Base-by-base conservation (phyloP, 2,888 invertebrate genomes). In the Cheilosia urbana region DNA sequence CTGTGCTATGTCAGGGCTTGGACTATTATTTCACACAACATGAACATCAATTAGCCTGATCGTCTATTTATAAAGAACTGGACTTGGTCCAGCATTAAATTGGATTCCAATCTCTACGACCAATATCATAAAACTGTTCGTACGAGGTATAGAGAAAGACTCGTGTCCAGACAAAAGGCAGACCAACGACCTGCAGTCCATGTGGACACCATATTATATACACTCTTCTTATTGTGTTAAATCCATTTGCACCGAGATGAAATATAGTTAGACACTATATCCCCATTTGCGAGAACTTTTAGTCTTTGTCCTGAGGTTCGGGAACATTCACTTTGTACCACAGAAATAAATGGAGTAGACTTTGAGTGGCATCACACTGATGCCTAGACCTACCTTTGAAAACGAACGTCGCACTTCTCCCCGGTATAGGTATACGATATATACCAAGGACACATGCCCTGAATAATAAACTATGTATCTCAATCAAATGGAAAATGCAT, bases 381-480 rank as follows among this genome's bases (percentile, higher is more conserved):
- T 4, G 47, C 40, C 27, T 19, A 11, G 0, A 9, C 24, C 13
- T 45, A 17, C 53, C 45, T 69, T 63, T 27, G 1, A 37, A 37
- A 37, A 37, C 49, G 37, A 62, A 27, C 40, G 42, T 37, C 24
- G 40, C 47, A 79, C 72, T 30, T 58, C 49, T 30, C 55, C 58
- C 24, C 49, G 34, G 58, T 78, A 57, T 17, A 13, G 34, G 58
- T 78, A 57, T 17, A 13, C 24, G 30, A 9, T 9, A 6, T 34
- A 37, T 13, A 37, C 37, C 27, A 53, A 66, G 65, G 57, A 65
- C 66, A 60, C 53, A 51, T 68, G 47, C 49, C 24, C 49, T 68
- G 73, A 73, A 83, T 65, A 73, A 78, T 69, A 69, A 79, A 79
- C 58, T 34, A 66, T 80, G 71, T 80, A 37, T 76, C 80, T 76